phyloP scores from a whole-genome alignment of 2,888 invertebrate genomes.

The Hirtodrosophila cameraria region DNA sequence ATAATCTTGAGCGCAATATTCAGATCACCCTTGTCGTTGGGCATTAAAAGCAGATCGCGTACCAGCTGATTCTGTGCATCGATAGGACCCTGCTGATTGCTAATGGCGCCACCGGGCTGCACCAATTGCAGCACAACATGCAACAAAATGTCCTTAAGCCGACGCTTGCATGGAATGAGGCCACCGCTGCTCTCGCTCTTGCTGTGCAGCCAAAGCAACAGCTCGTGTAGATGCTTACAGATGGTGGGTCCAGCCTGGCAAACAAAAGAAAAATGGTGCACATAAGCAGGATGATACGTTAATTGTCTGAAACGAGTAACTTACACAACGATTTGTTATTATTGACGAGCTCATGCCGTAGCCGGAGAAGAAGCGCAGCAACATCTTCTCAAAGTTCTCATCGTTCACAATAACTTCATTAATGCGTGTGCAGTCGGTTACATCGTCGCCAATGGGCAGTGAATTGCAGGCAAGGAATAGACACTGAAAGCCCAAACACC shows the following conservation, averaged over 20 bases:
- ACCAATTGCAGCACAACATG: constrained; percentile 90
- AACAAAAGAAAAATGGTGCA: background rate
- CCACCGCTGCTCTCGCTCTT: constrained; percentile 87
- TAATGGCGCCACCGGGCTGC: constrained; percentile 87
- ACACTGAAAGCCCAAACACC: constrained; percentile 90
- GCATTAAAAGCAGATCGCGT: constrained; percentile 87
- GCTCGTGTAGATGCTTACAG: constrained; percentile 89
- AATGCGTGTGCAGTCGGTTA: constrained; percentile 82
- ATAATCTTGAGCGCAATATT: constrained; percentile 90
- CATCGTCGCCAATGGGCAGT: constrained; percentile 82
- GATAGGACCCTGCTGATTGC: constrained; percentile 88
- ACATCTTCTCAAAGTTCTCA: constrained; percentile 87
- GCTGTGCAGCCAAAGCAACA: constrained; percentile 88
- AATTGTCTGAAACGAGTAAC: constrained; percentile 21
- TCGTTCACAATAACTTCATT: constrained; percentile 87
- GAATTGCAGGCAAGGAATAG: constrained; percentile 89
- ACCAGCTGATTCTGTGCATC: constrained; percentile 91
- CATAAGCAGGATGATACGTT: background rate
- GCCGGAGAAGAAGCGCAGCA: constrained; percentile 87
- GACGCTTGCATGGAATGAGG: constrained; percentile 85
- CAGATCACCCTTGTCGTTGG: constrained; percentile 88
- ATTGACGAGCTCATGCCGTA: constrained; percentile 85
- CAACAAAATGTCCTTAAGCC: constrained; percentile 86
- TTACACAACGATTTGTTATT: constrained; percentile 83
- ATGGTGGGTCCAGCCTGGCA: constrained; percentile 90